These are phyloP conservation scores for Eilema caniola DNA, from an alignment of 2,888 invertebrate genomes.

Conservation along the genomic window DNA sequence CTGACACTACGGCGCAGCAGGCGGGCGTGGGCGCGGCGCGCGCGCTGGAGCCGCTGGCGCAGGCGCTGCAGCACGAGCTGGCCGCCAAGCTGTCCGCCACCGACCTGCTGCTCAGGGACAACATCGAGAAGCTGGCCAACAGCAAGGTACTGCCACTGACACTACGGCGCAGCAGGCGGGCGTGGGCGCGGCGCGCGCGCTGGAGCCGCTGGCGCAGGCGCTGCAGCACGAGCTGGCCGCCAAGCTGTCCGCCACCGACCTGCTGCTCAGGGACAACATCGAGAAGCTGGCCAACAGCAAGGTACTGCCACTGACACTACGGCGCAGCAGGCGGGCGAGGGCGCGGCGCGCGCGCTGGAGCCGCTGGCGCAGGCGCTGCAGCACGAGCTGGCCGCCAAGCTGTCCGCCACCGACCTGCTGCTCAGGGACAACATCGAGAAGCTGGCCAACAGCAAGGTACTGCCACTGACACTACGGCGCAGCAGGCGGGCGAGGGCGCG, in stretches of 20 bases:
- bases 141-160: too few relatives aligned
- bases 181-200: conserved; percentile 87
- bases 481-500: conserved; percentile 84
- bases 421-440: conserved; percentile 91
- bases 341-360: conserved; percentile 90
- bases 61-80: conserved; percentile 91
- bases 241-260: conserved; percentile 91
- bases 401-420: conserved; percentile 90
- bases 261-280: conserved; percentile 92
- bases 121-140: conserved; percentile 88
- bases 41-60: conserved; percentile 91
- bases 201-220: conserved; percentile 92
- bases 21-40: conserved; percentile 86
- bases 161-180: too few relatives aligned
- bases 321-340: conserved; percentile 74
- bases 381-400: conserved; percentile 90
- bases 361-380: conserved; percentile 91
- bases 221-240: conserved; percentile 91
- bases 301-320: too few relatives aligned
- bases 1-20: too few relatives aligned
- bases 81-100: conserved; percentile 90
- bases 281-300: conserved; percentile 89
- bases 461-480: too few relatives aligned
- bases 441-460: conserved; percentile 92
- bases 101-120: conserved; percentile 92